Percentiles rank a stretch among this genome's conserved stretches.
Conservation (phyloP, 2,797 vertebrate genomes). For the Enteromius fasciolatus region DNA sequence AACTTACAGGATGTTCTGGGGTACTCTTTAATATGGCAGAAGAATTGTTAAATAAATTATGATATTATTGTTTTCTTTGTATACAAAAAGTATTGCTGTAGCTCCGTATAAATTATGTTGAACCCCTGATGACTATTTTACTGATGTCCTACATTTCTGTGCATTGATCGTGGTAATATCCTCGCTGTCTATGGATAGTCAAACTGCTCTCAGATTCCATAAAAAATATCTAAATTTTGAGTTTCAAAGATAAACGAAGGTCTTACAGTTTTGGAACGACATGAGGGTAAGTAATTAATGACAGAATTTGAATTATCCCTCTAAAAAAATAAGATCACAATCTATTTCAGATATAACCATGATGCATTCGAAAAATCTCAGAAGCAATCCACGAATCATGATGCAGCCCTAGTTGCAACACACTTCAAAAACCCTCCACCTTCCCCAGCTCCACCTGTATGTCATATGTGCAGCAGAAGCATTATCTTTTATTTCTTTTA, state of each 20-base stretch:
- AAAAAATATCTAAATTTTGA: background rate
- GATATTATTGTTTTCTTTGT: background rate
- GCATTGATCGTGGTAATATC: background rate
- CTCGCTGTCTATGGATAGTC: no score
- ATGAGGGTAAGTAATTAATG: background rate
- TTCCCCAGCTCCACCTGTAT: constrained; percentile 4
- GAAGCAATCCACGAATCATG: background rate
- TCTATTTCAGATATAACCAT: background rate
- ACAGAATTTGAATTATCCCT: background rate
- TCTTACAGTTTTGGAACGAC: background rate
- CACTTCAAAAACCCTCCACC: background rate
- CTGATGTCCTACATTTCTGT: background rate
- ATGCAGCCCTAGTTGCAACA: background rate
- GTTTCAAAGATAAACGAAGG: no score
- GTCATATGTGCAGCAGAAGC: background rate
- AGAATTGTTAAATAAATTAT: background rate
- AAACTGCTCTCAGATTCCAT: no score
- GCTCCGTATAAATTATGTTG: no score
- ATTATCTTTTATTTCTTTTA: background rate
- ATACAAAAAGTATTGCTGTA: background rate
- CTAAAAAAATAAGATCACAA: background rate
- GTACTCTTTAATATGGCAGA: background rate
- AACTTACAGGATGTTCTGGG: background rate
- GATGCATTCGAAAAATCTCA: background rate
- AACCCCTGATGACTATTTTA: background rate